Conservation (phyloP, 2,888 invertebrate genomes). For the Adela reaumurella region DNA sequence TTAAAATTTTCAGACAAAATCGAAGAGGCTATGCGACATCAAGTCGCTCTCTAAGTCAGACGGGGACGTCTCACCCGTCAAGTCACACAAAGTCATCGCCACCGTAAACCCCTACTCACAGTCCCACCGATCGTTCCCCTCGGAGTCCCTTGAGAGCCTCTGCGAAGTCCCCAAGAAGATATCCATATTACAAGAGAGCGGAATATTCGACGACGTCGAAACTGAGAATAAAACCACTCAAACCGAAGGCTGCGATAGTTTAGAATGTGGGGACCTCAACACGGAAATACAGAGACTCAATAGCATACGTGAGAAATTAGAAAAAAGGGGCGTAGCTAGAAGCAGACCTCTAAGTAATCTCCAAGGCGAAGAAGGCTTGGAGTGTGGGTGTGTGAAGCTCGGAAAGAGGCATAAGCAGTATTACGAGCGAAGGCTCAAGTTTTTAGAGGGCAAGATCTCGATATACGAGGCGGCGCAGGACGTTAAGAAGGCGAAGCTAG, state of each 20-base stretch:
- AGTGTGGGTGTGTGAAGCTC: slow-evolving; percentile 49
- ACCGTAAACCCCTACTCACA: slow-evolving; percentile 61
- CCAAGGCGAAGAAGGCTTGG: slow-evolving; percentile 33
- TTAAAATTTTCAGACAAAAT: slow-evolving; percentile 31
- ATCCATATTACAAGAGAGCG: slow-evolving; percentile 66
- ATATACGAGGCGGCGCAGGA: slow-evolving; percentile 66
- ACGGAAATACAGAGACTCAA: slow-evolving; percentile 63
- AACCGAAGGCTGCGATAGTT: slow-evolving; percentile 55
- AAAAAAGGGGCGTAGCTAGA: slow-evolving; percentile 50
- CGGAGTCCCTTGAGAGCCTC: slow-evolving; percentile 43
- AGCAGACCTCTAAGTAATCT: slow-evolving; percentile 39
- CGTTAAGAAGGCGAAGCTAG: slow-evolving; percentile 56
- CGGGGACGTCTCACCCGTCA: slow-evolving; percentile 35
- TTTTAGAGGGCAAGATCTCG: slow-evolving; percentile 61
- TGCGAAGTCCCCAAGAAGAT: slow-evolving; percentile 44
- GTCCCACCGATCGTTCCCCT: slow-evolving; percentile 40
- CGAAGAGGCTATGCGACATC: slow-evolving; percentile 39
- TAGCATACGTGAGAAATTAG: slow-evolving; percentile 60
- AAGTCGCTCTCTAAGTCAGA: slow-evolving; percentile 29
- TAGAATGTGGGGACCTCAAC: slow-evolving; percentile 53
- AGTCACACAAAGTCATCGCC: slow-evolving; percentile 57
- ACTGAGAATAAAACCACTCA: slow-evolving; percentile 49
- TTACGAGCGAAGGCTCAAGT: slow-evolving; percentile 63
- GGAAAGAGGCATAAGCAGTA: slow-evolving; percentile 60
- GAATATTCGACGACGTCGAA: slow-evolving; percentile 65